Evolutionary conservation across 2,888 invertebrate species (phyloP).

Genomic region (Terebella lapidaria): DNA sequence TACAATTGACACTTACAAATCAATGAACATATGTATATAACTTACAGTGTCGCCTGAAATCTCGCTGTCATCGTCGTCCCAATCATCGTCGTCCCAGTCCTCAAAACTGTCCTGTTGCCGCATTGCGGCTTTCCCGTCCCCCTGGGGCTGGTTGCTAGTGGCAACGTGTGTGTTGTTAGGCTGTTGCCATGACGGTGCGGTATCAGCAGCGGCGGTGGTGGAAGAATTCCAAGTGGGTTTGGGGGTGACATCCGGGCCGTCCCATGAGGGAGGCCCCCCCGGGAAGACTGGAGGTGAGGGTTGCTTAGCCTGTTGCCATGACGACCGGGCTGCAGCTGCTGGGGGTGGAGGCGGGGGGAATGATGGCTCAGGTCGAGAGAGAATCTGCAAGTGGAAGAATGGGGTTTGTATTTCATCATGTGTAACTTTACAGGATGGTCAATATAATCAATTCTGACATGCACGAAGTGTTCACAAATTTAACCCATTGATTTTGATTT

Average conservation of each 20-base stretch:
- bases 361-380: slow-evolving; percentile 43
- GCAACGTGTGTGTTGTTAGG: background rate
- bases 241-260: background rate
- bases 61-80: slow-evolving; percentile 22
- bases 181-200: background rate
- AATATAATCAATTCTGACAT: too few relatives aligned
- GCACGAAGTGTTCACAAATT: too few relatives aligned
- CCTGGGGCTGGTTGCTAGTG: too few relatives aligned
- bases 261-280: background rate
- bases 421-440: too few relatives aligned
- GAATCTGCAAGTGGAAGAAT: background rate
- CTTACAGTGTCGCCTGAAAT: background rate
- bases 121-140: background rate
- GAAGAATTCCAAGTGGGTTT: background rate
- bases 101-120: slow-evolving; percentile 16
- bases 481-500: too few relatives aligned
- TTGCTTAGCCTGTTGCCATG: background rate
- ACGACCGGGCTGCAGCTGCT: too few relatives aligned
- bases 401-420: too few relatives aligned
- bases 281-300: background rate
- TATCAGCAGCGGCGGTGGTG: background rate
- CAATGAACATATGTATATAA: too few relatives aligned
- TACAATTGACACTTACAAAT: too few relatives aligned
- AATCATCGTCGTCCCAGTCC: slow-evolving; percentile 25
- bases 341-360: slow-evolving; percentile 36